These are phyloP conservation scores for Enteromius unitaeniatus DNA, from an alignment of 2,797 vertebrate genomes.

Conservation along the genomic window DNA sequence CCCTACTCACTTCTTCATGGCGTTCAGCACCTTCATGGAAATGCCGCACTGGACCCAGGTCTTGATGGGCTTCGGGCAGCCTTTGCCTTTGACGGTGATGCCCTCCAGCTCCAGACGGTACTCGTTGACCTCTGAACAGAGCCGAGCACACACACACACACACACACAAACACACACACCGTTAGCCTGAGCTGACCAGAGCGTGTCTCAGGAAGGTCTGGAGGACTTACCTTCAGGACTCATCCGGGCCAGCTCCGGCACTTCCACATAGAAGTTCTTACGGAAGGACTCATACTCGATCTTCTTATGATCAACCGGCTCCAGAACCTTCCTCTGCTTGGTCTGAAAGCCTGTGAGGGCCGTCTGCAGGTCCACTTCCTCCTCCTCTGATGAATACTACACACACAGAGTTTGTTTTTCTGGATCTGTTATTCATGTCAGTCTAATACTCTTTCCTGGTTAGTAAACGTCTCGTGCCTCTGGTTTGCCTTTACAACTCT, in stretches of 20 bases:
- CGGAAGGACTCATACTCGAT: conserved; percentile 95
- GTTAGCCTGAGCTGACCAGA: background rate
- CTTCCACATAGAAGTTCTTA: conserved; percentile 98
- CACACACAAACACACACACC: background rate
- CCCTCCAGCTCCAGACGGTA: conserved; percentile 93
- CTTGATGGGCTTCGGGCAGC: conserved; percentile 97
- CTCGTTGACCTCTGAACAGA: conserved; percentile 85
- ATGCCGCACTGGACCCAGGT: conserved; percentile 99
- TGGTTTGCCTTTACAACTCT: background rate
- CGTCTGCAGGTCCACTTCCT: conserved; percentile 96
- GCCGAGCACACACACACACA: background rate
- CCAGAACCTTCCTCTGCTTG: conserved; percentile 95
- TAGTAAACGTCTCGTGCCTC: background rate
- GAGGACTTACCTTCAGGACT: conserved; percentile 80
- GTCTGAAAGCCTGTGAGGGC: conserved; percentile 97
- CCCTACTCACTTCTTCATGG: conserved; percentile 90
- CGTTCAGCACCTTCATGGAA: conserved; percentile 96
- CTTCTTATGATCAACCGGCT: conserved; percentile 97
- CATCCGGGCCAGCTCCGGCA: conserved; percentile 95
- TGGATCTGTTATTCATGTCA: background rate
- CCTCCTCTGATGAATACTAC: conserved; percentile 98
- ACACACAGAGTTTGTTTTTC: background rate
- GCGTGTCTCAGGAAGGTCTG: background rate
- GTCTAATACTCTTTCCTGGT: background rate
- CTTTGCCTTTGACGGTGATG: conserved; percentile 94